phyloP scores from a whole-genome alignment of 1,140 invertebrate species.

The Caerostris darwini region DNA sequence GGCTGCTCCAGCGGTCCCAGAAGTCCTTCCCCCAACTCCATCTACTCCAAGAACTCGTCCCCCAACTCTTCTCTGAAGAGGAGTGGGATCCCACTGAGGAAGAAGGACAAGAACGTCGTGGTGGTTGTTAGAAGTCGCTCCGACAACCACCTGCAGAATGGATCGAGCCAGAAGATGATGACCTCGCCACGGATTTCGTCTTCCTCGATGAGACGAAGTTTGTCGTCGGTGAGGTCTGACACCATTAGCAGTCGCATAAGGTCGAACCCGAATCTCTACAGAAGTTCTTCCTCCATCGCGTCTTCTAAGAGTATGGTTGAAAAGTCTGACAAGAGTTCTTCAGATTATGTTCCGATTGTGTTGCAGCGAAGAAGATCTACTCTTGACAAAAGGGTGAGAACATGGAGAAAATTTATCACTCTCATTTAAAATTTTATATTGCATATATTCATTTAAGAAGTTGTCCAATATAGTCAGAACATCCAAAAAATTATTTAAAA shows the following conservation, averaged over 20 bases:
- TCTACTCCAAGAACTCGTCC: slow-evolving; percentile 52
- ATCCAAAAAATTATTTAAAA: too few species aligned
- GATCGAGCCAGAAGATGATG: neutral
- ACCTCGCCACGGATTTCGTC: slow-evolving; percentile 53
- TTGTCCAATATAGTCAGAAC: too few species aligned
- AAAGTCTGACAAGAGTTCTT: neutral
- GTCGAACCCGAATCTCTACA: slow-evolving; percentile 17
- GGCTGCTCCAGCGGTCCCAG: slow-evolving; percentile 65
- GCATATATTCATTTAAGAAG: too few species aligned
- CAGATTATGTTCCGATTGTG: neutral
- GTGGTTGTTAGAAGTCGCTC: slow-evolving; percentile 18
- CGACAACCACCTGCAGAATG: slow-evolving; percentile 11
- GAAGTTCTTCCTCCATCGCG: slow-evolving; percentile 48
- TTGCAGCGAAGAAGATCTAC: slow-evolving; percentile 25
- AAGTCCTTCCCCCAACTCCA: slow-evolving; percentile 50
- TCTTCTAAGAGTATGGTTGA: slow-evolving; percentile 41
- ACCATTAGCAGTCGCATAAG: slow-evolving; percentile 64
- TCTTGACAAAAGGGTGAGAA: slow-evolving; percentile 60
- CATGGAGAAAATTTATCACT: too few species aligned
- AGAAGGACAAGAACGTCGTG: slow-evolving; percentile 60
- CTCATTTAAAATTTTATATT: too few species aligned
- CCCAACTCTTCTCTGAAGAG: slow-evolving; percentile 59
- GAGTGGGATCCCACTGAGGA: slow-evolving; percentile 55
- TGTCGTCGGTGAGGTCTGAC: slow-evolving; percentile 58
- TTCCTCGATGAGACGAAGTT: slow-evolving; percentile 56